Conservation (phyloP, 1,140 invertebrate species). For the Aricia agestis region DNA sequence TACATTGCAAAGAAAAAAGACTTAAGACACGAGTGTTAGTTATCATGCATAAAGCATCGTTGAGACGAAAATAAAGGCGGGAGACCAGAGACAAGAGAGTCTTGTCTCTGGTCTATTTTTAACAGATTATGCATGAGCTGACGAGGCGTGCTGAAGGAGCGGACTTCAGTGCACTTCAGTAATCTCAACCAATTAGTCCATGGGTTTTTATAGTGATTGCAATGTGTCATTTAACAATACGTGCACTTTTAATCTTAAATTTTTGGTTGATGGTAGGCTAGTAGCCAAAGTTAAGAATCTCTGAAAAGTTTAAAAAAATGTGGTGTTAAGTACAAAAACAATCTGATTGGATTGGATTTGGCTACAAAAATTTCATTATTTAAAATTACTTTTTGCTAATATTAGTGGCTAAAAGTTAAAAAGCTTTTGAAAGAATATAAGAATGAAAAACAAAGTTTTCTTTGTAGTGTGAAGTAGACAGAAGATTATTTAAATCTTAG, state of each 20-base stretch:
- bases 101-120: slow-evolving; percentile 48
- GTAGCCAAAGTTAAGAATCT: too few species aligned
- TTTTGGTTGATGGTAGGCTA: too few species aligned
- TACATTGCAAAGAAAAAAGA: slow-evolving; percentile 12
- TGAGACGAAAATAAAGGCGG: slow-evolving; percentile 49
- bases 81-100: slow-evolving; percentile 44
- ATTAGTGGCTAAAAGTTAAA: too few species aligned
- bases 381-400: too few species aligned
- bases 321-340: too few species aligned
- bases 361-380: too few species aligned
- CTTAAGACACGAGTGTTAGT: slow-evolving; percentile 30
- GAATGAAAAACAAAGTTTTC: too few species aligned
- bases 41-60: slow-evolving; percentile 48
- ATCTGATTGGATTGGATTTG: too few species aligned
- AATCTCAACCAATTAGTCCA: slow-evolving; percentile 16
- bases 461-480: too few species aligned
- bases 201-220: background rate
- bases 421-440: too few species aligned
- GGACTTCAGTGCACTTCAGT: slow-evolving; percentile 29
- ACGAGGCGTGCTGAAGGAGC: slow-evolving; percentile 42
- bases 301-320: too few species aligned
- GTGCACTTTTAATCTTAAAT: background rate
- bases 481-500: too few species aligned
- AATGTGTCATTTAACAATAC: background rate
- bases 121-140: slow-evolving; percentile 63